These are phyloP conservation scores for Cephus cinctus DNA, from an alignment of 1,140 invertebrate genomes.

Conservation along the genomic window DNA sequence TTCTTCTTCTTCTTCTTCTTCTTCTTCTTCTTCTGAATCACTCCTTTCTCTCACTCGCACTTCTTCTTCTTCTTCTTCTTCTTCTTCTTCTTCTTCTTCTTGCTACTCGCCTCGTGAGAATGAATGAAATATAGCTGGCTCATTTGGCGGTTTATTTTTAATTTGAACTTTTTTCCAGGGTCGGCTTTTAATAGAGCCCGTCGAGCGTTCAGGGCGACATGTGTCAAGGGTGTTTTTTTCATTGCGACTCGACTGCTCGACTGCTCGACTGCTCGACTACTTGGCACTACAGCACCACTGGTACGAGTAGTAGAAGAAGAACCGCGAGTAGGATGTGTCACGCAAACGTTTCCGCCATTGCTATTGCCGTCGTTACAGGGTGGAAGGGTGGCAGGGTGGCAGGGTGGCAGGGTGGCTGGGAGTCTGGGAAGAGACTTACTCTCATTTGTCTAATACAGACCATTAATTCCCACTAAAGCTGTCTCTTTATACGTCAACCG, in stretches of 20 bases:
- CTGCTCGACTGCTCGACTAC: too few relatives aligned
- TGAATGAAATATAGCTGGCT: conserved; percentile 12
- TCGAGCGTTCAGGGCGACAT: conserved; percentile 10
- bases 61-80: too few relatives aligned
- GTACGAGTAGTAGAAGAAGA: too few relatives aligned
- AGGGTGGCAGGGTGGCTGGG: too few relatives aligned
- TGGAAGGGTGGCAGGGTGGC: neutral
- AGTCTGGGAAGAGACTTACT: too few relatives aligned
- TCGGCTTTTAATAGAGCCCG: conserved; percentile 17
- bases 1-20: too few relatives aligned
- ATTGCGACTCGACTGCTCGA: too few relatives aligned
- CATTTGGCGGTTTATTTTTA: conserved; percentile 31
- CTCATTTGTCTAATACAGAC: conserved; percentile 7
- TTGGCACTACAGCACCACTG: too few relatives aligned
- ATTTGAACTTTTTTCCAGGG: conserved; percentile 19
- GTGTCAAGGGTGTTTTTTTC: too few relatives aligned
- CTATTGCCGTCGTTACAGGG: neutral
- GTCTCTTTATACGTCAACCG: conserved; percentile 1
- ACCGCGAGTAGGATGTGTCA: neutral
- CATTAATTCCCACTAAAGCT: conserved; percentile 7
- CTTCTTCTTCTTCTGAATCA: too few relatives aligned
- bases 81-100: too few relatives aligned
- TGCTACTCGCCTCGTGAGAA: conserved; percentile 9
- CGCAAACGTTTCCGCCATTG: neutral
- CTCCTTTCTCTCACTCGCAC: too few relatives aligned